These are phyloP conservation scores for Leucosticte australis DNA, from an alignment of 2,113 vertebrate genomes.

Conservation along the genomic window DNA sequence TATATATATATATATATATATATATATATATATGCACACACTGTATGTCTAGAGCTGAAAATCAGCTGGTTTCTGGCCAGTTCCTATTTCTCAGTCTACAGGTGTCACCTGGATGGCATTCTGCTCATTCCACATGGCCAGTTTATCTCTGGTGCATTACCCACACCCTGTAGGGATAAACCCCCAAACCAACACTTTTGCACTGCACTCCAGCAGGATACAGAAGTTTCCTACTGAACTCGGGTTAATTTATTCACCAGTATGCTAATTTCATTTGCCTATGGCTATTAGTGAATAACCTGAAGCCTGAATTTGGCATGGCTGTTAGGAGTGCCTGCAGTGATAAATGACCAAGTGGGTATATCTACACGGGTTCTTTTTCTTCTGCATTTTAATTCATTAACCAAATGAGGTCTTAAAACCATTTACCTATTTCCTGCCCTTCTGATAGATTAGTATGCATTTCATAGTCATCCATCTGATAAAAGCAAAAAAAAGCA, in stretches of 20 bases:
- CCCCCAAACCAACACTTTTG: neutral
- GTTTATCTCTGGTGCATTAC: neutral
- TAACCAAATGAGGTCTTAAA: conserved; percentile 65
- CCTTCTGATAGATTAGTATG: conserved; percentile 44
- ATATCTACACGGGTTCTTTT: conserved; percentile 12
- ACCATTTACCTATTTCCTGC: conserved; percentile 41
- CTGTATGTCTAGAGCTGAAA: neutral
- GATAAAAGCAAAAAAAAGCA: neutral
- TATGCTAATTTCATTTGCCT: conserved; percentile 63
- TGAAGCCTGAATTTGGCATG: conserved; percentile 33
- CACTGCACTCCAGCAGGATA: neutral
- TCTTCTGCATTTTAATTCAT: conserved; percentile 66
- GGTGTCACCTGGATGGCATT: neutral
- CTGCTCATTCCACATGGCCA: neutral
- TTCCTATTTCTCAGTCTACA: neutral
- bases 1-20: neutral
- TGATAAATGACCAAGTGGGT: conserved; percentile 57
- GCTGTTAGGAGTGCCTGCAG: neutral
- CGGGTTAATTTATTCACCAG: conserved; percentile 46
- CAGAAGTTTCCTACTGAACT: neutral
- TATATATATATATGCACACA: neutral
- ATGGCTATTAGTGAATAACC: conserved; percentile 52
- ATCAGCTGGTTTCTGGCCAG: neutral
- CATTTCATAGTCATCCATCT: conserved; percentile 42
- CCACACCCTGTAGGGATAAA: neutral